Conservation (phyloP, 2,797 vertebrate genomes). For the Chrysocyon brachyurus region DNA sequence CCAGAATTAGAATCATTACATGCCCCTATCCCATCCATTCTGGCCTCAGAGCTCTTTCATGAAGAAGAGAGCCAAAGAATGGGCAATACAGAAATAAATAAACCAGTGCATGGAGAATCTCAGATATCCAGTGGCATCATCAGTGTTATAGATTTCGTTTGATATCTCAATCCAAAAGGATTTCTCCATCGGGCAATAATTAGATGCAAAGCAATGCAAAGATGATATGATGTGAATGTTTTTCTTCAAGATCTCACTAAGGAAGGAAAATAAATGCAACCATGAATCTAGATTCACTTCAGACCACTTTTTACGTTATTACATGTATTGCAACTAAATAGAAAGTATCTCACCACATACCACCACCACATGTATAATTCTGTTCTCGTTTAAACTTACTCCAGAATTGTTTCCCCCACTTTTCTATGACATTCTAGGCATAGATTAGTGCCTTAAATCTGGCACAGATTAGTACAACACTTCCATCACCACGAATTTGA, state of each 20-base stretch:
- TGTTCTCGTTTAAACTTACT: constrained; percentile 15
- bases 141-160: not conserved
- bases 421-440: not conserved
- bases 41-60: not conserved
- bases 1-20: not conserved
- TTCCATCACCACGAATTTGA: not conserved
- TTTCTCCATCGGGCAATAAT: constrained; percentile 1
- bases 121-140: not conserved
- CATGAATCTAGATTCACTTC: not conserved
- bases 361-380: not conserved
- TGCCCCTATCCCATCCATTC: not conserved
- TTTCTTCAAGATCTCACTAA: not conserved
- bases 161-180: not conserved
- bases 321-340: not conserved
- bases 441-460: not conserved
- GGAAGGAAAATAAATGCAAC: not conserved
- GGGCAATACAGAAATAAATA: not conserved
- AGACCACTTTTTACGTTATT: not conserved
- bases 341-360: not conserved
- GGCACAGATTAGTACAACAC: not conserved
- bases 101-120: not conserved
- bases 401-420: not conserved
- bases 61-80: not conserved
- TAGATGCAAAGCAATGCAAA: not conserved
- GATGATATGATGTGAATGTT: not conserved